These are phyloP conservation scores for Agrypnus murinus DNA, from an alignment of 2,888 invertebrate genomes.

Conservation along the genomic window DNA sequence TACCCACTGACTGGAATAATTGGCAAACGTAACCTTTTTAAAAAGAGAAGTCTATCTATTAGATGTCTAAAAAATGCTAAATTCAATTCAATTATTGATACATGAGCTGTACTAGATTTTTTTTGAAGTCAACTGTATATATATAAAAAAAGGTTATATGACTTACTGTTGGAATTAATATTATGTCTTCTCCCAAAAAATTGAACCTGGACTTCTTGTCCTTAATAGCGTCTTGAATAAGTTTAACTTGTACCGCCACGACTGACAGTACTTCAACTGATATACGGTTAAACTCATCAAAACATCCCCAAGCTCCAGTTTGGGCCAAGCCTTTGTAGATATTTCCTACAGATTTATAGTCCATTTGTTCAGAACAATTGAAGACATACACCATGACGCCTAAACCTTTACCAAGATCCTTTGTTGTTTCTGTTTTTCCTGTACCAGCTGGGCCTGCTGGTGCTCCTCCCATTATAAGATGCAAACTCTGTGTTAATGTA, in stretches of 20 bases:
- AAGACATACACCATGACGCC: constrained; percentile 99
- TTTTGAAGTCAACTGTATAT: not conserved
- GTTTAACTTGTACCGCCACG: constrained; percentile 94
- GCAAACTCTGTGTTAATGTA: constrained; percentile 86
- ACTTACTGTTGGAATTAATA: constrained; percentile 79
- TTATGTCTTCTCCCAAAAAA: constrained; percentile 89
- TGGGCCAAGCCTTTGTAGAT: constrained; percentile 97
- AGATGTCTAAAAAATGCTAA: too few species aligned
- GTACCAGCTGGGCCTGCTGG: constrained; percentile 97
- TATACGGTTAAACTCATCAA: constrained; percentile 97
- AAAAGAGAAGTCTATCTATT: too few species aligned
- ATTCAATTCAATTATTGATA: too few species aligned
- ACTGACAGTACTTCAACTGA: constrained; percentile 96
- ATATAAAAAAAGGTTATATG: not conserved
- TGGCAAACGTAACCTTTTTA: too few species aligned
- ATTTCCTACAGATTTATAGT: constrained; percentile 95
- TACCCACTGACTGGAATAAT: too few species aligned
- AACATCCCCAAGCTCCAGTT: constrained; percentile 97
- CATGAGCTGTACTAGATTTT: too few species aligned
- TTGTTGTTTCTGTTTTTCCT: constrained; percentile 97
- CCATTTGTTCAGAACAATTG: constrained; percentile 98
- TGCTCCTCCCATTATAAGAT: constrained; percentile 97
- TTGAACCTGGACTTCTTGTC: constrained; percentile 85
- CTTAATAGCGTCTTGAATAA: constrained; percentile 90
- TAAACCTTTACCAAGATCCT: constrained; percentile 93